These are phyloP conservation scores for Eupithecia inturbata DNA, from an alignment of 2,888 invertebrate genomes.

Conservation along the genomic window DNA sequence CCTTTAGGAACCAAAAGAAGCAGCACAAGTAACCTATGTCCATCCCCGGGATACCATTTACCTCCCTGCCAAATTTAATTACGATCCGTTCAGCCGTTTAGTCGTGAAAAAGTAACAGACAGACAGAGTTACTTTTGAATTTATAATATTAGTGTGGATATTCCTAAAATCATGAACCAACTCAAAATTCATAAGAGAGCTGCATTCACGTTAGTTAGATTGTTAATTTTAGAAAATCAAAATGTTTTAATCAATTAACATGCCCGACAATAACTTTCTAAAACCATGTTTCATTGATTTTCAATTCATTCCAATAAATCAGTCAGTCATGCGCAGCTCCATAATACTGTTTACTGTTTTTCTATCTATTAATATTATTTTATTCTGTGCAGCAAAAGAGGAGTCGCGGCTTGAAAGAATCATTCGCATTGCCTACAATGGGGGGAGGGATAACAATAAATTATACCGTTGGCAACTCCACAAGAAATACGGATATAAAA, in stretches of 20 bases:
- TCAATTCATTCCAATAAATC: not conserved
- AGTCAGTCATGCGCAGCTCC: not conserved
- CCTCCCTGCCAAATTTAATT: too few relatives aligned
- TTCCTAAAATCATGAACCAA: too few relatives aligned
- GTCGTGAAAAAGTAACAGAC: too few relatives aligned
- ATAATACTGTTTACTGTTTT: not conserved
- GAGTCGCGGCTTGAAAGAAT: not conserved
- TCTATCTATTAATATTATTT: not conserved
- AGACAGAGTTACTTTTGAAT: too few relatives aligned
- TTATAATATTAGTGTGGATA: too few relatives aligned
- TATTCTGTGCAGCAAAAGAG: not conserved
- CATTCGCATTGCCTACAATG: not conserved
- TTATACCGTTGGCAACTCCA: not conserved
- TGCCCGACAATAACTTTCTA: not conserved
- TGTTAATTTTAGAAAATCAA: not conserved
- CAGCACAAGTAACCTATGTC: too few relatives aligned
- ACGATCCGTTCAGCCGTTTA: too few relatives aligned
- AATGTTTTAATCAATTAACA: not conserved
- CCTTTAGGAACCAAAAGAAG: too few relatives aligned
- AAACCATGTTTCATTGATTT: not conserved
- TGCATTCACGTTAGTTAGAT: not conserved
- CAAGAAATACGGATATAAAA: not conserved
- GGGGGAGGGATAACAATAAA: not conserved
- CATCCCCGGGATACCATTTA: too few relatives aligned
- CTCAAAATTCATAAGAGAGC: too few relatives aligned